Evolutionary conservation across 2,113 vertebrate genomes (phyloP), one percentile per base, ranked within the genome.

Genomic region (Petroica traversi): DNA sequence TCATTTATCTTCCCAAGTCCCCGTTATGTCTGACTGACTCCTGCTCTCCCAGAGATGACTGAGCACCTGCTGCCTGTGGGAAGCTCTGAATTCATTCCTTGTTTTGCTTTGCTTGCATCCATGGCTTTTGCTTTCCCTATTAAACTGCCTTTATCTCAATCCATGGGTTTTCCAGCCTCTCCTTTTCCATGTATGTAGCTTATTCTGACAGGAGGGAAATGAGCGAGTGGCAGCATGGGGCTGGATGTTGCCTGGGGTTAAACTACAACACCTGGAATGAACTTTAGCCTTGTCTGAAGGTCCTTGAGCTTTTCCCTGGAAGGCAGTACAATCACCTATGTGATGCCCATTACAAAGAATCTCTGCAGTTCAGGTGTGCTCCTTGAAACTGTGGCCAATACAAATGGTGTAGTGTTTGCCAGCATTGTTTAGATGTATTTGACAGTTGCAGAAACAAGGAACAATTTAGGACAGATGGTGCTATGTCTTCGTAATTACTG

Each of bases 11-110:
- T 46, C 69, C 61, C 54, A 40, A 54, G 69, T 46, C 40, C 15
- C 24, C 2, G 4, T 46, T 25, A 33, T 0, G 4, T 40, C 23
- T 9, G n/a, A 41, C 11, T 13, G 29, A 68, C 46, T 18, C 29
- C 20, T 31, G 40, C 40, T 62, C 45, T 48, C 46, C 34, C 68
- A 62, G 78, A 75, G 40, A 5, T 36, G 71, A 9, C 62, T 61
- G 54, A 67, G 26, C 54, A 46, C 61, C n/a, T 67, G n/a, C 24
- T 74, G 52, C 18, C 62, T 25, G 31, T 3, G 1, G 46, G 34
- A 48, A 40, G 25, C 5, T 19, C 14, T 34, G 62, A 62, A 36
- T 54, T 34, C 31, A 41, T 61, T 31, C 29, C 54, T 61, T 67
- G 29, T 9, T 75, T 51, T 64, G 18, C 22, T 64, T 59, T 67